phyloP scores from a whole-genome alignment of 2,888 invertebrate genomes.

The Stegophylla sp. region DNA sequence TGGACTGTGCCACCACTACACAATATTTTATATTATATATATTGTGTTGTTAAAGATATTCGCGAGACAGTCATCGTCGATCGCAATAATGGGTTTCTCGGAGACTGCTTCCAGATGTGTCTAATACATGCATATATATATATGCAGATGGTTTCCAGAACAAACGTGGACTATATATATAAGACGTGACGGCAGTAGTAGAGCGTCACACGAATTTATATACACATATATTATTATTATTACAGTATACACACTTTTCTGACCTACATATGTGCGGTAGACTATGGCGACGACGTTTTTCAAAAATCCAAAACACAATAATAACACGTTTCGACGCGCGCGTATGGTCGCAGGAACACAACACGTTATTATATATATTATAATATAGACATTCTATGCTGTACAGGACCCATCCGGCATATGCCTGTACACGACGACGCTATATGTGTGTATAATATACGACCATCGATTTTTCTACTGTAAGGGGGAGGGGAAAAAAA shows the following conservation, averaged over 20 bases:
- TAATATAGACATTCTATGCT: not conserved
- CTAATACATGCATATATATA: too few relatives aligned
- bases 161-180: slow-evolving; percentile 50
- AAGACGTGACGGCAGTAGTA: not conserved
- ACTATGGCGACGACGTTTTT: slow-evolving; percentile 1
- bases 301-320: slow-evolving; percentile 36
- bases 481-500: too few relatives aligned
- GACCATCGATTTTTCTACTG: not conserved
- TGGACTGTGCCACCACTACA: not conserved
- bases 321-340: slow-evolving; percentile 21
- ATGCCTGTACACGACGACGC: not conserved
- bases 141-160: slow-evolving; percentile 41
- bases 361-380: not conserved
- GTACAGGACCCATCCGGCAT: not conserved
- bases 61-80: slow-evolving; percentile 37
- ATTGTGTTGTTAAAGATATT: slow-evolving; percentile 24
- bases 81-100: slow-evolving; percentile 15
- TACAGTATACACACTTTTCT: slow-evolving; percentile 42
- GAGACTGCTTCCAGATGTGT: slow-evolving; percentile 54
- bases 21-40: slow-evolving; percentile 21
- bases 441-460: not conserved
- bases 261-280: slow-evolving; percentile 42
- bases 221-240: not conserved
- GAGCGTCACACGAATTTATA: slow-evolving; percentile 3
- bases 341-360: not conserved